A percentile compares a stretch with the other conserved stretches of the same genome.
phyloP scores from a whole-genome alignment of 2,888 invertebrate species.

The Leucophenga maculata region DNA sequence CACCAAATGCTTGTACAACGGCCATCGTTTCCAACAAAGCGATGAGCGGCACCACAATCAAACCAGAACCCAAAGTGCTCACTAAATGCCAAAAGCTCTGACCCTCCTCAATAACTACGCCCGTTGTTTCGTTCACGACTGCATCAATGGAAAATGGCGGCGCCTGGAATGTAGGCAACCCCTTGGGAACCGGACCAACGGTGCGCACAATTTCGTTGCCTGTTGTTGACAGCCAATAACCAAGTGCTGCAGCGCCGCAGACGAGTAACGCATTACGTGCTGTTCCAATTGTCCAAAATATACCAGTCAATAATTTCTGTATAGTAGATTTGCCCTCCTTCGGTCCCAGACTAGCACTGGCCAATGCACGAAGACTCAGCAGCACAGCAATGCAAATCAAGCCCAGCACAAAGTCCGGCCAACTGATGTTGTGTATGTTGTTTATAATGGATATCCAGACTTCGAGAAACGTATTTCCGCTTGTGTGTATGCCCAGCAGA shows the following conservation, averaged over 20 bases:
- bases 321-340: conserved; percentile 74
- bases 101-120: conserved; percentile 52
- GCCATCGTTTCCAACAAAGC: conserved; percentile 92
- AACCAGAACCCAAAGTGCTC: conserved; percentile 85
- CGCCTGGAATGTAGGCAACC: conserved; percentile 78
- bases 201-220: conserved; percentile 75
- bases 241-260: conserved; percentile 80
- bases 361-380: conserved; percentile 83
- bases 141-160: conserved; percentile 80
- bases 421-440: conserved; percentile 78
- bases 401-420: conserved; percentile 85
- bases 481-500: conserved; percentile 81
- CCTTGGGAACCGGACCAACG: conserved; percentile 83
- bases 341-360: conserved; percentile 78
- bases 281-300: conserved; percentile 84
- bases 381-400: conserved; percentile 82
- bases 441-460: conserved; percentile 83
- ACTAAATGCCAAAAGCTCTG: conserved; percentile 80
- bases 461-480: conserved; percentile 84
- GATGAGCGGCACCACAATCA: conserved; percentile 89
- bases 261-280: conserved; percentile 89
- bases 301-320: conserved; percentile 78
- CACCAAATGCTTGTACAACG: conserved; percentile 73
- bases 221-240: conserved; percentile 76
- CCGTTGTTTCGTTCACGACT: conserved; percentile 75